Conservation (phyloP, 2,113 vertebrate genomes). For the Apus apus region DNA sequence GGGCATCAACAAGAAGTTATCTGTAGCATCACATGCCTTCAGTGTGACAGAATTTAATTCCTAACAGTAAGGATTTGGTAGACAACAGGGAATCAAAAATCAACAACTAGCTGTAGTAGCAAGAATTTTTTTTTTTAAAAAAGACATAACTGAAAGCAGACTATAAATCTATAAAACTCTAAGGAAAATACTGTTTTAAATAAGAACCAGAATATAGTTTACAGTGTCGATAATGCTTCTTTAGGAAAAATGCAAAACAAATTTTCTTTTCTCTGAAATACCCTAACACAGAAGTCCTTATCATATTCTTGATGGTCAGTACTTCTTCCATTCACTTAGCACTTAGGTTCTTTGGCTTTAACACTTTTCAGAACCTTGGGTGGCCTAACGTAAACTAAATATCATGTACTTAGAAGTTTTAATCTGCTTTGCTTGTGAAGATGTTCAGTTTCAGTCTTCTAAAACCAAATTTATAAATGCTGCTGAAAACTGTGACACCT, state of each 20-base stretch:
- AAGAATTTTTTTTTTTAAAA: not conserved
- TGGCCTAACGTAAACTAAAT: not conserved
- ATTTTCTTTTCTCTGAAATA: not conserved
- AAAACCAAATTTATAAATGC: not conserved
- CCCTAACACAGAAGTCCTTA: not conserved
- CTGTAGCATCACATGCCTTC: too few relatives aligned
- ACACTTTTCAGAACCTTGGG: not conserved
- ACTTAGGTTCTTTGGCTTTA: not conserved
- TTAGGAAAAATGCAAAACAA: not conserved
- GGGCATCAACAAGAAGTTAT: not conserved
- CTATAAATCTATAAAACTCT: not conserved
- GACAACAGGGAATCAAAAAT: not conserved
- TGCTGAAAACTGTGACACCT: not conserved
- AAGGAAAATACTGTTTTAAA: not conserved
- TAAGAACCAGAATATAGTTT: not conserved
- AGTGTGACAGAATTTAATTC: not conserved
- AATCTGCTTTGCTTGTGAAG: not conserved
- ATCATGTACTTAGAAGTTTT: not conserved
- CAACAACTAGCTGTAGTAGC: not conserved
- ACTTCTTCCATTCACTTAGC: not conserved
- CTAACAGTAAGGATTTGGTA: not conserved
- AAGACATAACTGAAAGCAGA: not conserved
- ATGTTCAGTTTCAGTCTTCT: not conserved
- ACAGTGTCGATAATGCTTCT: not conserved
- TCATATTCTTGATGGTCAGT: not conserved